These are phyloP conservation scores for Chaetorhynchus papuensis DNA, from an alignment of 2,113 vertebrate species.

Conservation along the genomic window DNA sequence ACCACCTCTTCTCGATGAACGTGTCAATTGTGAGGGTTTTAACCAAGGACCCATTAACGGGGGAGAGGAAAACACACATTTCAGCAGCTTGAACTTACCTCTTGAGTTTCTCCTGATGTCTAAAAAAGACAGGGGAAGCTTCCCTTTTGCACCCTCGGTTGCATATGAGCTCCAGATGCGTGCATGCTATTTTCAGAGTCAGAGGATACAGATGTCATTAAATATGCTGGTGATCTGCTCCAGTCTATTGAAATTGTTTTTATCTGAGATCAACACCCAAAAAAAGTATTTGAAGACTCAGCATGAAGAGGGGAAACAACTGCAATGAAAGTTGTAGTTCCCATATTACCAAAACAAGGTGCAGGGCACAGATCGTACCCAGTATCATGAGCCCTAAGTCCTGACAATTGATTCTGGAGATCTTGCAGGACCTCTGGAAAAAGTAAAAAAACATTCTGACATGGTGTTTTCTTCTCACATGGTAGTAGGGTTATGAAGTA, in stretches of 20 bases:
- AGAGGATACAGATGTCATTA: constrained; percentile 57
- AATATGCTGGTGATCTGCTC: constrained; percentile 39
- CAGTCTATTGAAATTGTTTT: constrained; percentile 33
- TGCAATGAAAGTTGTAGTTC: not conserved
- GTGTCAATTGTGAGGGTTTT: not conserved
- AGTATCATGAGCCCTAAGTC: not conserved
- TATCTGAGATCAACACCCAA: constrained; percentile 42
- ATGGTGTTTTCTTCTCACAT: not conserved
- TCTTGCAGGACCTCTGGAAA: not conserved
- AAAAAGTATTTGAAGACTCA: constrained; percentile 52
- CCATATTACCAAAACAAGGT: not conserved
- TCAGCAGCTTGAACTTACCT: constrained; percentile 3
- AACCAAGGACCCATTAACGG: not conserved
- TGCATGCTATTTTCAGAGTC: constrained; percentile 37
- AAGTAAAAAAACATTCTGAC: not conserved
- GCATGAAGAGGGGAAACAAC: constrained; percentile 34
- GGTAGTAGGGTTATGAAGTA: not conserved
- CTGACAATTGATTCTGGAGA: not conserved
- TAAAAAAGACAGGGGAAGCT: not conserved
- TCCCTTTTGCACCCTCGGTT: not conserved
- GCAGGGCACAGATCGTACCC: not conserved
- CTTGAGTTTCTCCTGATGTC: not conserved
- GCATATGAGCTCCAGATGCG: constrained; percentile 54
- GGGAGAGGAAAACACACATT: not conserved
- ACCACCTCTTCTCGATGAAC: not conserved